Percentiles rank a stretch among this genome's conserved stretches.
Evolutionary conservation across 1,140 invertebrate genomes (phyloP).

Genomic region (Dreissena polymorpha): DNA sequence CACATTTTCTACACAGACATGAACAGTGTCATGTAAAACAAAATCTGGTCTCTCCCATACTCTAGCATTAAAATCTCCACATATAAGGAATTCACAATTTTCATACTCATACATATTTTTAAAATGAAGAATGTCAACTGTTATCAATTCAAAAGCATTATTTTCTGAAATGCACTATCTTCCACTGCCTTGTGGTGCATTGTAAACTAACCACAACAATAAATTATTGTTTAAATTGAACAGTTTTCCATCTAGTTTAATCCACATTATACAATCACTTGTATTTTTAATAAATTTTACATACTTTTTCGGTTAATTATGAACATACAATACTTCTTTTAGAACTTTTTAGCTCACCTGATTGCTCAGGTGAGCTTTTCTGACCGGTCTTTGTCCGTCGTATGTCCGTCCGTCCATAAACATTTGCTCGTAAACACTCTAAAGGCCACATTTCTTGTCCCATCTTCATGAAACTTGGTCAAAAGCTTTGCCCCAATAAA

Average conservation of each 20-base stretch:
- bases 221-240: slow-evolving; percentile 19
- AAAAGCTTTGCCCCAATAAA: too few species aligned
- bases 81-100: background rate
- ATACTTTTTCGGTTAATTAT: background rate
- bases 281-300: slow-evolving; percentile 20
- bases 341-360: too few species aligned
- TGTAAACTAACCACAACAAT: slow-evolving; percentile 14
- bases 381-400: too few species aligned
- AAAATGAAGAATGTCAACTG: slow-evolving; percentile 1
- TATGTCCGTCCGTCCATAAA: too few species aligned
- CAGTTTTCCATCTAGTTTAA: background rate
- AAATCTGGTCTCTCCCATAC: slow-evolving; percentile 1
- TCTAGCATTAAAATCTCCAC: background rate
- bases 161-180: background rate
- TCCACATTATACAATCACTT: background rate
- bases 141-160: slow-evolving; percentile 4
- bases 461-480: too few species aligned
- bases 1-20: background rate
- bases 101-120: background rate
- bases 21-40: slow-evolving; percentile 4
- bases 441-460: too few species aligned
- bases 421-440: too few species aligned
- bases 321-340: slow-evolving; percentile 13
- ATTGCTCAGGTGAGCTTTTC: too few species aligned
- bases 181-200: slow-evolving; percentile 20